A percentile compares a stretch with the other conserved stretches of the same genome.
Evolutionary conservation across 2,888 invertebrate species (phyloP).

Genomic region (Lithophane leautieri): DNA sequence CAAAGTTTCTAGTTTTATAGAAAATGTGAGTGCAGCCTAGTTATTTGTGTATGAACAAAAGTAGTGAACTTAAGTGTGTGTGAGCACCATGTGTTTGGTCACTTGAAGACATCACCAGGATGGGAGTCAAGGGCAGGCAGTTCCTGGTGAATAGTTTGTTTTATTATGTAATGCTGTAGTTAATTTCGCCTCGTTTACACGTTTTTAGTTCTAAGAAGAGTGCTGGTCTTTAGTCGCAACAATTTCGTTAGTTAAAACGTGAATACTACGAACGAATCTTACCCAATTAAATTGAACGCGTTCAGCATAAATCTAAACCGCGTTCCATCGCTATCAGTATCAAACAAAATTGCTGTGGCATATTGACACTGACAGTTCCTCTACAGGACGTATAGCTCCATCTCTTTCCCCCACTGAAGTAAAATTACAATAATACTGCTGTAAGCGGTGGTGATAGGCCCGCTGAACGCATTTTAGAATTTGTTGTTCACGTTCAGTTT

Average conservation of each 20-base stretch:
- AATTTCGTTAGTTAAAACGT: slow-evolving; percentile 12
- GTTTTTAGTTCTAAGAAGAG: slow-evolving; percentile 7
- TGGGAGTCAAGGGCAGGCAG: slow-evolving; percentile 83
- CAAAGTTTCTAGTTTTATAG: slow-evolving; percentile 6
- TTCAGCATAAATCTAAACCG: no score
- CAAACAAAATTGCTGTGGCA: no score
- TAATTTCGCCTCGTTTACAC: slow-evolving; percentile 7
- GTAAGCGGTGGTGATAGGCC: no score
- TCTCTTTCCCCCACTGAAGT: no score
- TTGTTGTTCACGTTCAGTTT: no score
- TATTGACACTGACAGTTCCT: no score
- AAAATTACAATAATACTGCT: no score
- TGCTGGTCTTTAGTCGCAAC: not conserved
- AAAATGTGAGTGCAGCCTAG: slow-evolving; percentile 21
- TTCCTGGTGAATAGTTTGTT: slow-evolving; percentile 79
- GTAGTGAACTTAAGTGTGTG: slow-evolving; percentile 50
- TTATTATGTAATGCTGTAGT: slow-evolving; percentile 45
- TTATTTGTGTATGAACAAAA: slow-evolving; percentile 41
- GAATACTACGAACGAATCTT: not conserved
- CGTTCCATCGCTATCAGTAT: no score
- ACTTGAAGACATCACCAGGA: slow-evolving; percentile 65
- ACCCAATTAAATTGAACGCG: no score
- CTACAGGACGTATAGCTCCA: no score
- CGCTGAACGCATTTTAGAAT: no score
- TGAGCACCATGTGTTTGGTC: slow-evolving; percentile 33